phyloP scores from a whole-genome alignment of 2,797 vertebrate species.

The Siniperca scherzeri region DNA sequence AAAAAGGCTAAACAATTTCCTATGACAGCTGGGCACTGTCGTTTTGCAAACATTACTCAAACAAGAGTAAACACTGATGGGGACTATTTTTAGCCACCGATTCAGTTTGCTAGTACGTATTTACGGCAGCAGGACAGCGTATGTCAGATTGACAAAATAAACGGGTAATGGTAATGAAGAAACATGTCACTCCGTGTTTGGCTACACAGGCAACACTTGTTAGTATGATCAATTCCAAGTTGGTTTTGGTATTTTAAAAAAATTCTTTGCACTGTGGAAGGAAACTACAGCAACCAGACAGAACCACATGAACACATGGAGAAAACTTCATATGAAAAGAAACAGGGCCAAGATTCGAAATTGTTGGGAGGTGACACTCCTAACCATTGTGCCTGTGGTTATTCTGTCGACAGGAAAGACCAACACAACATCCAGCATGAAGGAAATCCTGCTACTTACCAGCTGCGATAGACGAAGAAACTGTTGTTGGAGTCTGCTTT shows the following conservation, averaged over 20 bases:
- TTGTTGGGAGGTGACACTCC: neutral
- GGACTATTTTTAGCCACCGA: neutral
- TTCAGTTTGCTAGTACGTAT: neutral
- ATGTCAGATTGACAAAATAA: neutral
- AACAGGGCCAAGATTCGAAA: neutral
- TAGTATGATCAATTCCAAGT: neutral
- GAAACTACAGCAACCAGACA: neutral
- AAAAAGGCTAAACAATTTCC: neutral
- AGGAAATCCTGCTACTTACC: conserved; percentile 73
- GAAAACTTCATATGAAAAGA: neutral
- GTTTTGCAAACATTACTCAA: neutral
- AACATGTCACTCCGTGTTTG: neutral
- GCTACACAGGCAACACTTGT: neutral
- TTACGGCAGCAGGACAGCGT: neutral
- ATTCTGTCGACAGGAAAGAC: conserved; percentile 2
- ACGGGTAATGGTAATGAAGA: neutral
- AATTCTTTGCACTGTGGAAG: neutral
- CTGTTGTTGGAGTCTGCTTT: conserved; percentile 74
- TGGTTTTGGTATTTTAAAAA: neutral
- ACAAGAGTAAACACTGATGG: neutral
- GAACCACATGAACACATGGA: neutral
- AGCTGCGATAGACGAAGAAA: conserved; percentile 68
- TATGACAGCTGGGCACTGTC: neutral
- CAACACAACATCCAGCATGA: conserved; percentile 5
- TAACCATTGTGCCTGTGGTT: neutral